phyloP scores from a whole-genome alignment of 2,113 vertebrate species.

The Salminus brasiliensis region DNA sequence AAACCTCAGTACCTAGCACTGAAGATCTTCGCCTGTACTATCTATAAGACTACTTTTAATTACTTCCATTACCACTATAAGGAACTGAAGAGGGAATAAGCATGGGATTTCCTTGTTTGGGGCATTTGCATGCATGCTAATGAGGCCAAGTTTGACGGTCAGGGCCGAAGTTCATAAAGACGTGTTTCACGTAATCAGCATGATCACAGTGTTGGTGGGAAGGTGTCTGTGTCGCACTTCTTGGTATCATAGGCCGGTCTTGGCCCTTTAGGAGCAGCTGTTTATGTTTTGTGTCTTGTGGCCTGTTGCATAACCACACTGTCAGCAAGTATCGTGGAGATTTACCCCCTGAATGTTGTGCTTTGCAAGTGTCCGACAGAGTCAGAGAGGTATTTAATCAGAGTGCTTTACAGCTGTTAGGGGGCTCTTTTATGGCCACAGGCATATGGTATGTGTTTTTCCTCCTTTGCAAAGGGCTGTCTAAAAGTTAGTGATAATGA shows the following conservation, averaged over 20 bases:
- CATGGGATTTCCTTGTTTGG: neutral
- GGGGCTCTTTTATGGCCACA: neutral
- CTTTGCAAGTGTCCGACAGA: neutral
- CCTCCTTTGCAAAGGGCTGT: no score
- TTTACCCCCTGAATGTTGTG: neutral
- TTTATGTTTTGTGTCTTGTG: slow-evolving; percentile 8
- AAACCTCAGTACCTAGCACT: no score
- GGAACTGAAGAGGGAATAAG: neutral
- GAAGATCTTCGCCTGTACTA: no score
- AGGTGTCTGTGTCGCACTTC: neutral
- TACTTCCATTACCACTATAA: neutral
- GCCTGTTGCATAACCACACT: neutral
- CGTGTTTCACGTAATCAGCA: neutral
- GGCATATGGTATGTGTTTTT: no score
- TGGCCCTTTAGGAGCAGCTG: neutral
- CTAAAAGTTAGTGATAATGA: no score
- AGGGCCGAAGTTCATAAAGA: neutral
- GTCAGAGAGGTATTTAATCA: neutral
- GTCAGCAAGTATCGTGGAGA: neutral
- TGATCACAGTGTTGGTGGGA: neutral
- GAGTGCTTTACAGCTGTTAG: no score
- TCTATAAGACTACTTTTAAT: no score
- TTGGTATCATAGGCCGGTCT: neutral
- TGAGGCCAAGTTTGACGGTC: neutral
- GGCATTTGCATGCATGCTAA: slow-evolving; percentile 10